Evolutionary conservation across 2,797 vertebrate genomes (phyloP).

Genomic region (Vultur gryphus): DNA sequence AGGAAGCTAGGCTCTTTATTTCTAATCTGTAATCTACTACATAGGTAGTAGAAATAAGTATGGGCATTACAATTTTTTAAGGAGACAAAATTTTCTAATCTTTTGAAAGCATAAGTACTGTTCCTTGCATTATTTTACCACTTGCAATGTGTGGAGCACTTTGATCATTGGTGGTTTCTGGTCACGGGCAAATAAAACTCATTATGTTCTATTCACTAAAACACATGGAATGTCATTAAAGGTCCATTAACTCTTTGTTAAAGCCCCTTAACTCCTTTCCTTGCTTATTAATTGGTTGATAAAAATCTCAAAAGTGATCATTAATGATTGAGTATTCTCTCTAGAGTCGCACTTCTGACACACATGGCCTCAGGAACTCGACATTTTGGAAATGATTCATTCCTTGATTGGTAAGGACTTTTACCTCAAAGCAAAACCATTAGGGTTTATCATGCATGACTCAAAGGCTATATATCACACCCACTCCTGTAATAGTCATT

Average conservation of each 20-base stretch:
- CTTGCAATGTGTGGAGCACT: not conserved
- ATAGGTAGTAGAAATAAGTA: not conserved
- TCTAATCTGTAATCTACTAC: not conserved
- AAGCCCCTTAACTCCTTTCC: not conserved
- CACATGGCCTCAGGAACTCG: not conserved
- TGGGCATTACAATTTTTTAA: not conserved
- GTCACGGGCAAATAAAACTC: not conserved
- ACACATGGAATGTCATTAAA: conserved; percentile 11
- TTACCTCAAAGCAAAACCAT: conserved; percentile 51
- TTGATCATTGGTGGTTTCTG: not conserved
- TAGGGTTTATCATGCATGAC: conserved; percentile 51
- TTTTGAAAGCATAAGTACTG: not conserved
- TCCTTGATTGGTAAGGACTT: conserved; percentile 52
- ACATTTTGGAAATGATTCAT: conserved; percentile 50
- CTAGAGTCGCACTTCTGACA: not conserved
- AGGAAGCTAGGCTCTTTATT: not conserved
- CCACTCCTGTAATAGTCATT: conserved; percentile 36
- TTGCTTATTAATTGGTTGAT: conserved; percentile 42
- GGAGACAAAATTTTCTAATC: not conserved
- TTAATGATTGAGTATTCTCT: conserved; percentile 21
- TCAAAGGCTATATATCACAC: conserved; percentile 45
- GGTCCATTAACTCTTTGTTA: conserved; percentile 31
- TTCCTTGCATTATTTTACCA: not conserved
- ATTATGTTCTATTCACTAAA: not conserved
- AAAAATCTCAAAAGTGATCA: conserved; percentile 37